These are phyloP conservation scores for Valencia hispanica DNA, from an alignment of 2,797 vertebrate genomes.

Conservation along the genomic window DNA sequence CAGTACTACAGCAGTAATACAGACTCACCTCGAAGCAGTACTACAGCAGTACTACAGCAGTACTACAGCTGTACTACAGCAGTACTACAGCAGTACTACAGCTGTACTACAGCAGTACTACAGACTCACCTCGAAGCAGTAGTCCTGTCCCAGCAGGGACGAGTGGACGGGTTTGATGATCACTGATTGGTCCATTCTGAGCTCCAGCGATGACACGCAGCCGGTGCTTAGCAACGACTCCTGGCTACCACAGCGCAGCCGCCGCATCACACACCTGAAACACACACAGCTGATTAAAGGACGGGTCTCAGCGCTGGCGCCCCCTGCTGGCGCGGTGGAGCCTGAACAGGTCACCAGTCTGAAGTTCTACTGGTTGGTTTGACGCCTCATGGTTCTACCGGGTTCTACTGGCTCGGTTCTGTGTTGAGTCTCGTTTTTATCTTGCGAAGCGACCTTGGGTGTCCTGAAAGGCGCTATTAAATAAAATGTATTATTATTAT, in stretches of 20 bases:
- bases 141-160: constrained; percentile 97
- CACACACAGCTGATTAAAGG: neutral
- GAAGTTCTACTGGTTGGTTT: too few relatives aligned
- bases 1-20: neutral
- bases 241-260: constrained; percentile 92
- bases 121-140: constrained; percentile 81
- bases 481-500: too few relatives aligned
- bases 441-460: too few relatives aligned
- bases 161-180: constrained; percentile 97
- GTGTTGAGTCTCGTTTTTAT: too few relatives aligned
- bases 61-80: neutral
- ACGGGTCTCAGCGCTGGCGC: neutral
- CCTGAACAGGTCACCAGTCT: too few relatives aligned
- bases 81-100: neutral
- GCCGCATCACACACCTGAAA: constrained; percentile 95
- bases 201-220: constrained; percentile 92
- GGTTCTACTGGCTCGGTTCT: too few relatives aligned
- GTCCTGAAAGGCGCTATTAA: too few relatives aligned
- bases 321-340: neutral
- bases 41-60: neutral
- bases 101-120: neutral
- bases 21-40: neutral
- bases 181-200: constrained; percentile 98
- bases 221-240: constrained; percentile 94
- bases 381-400: too few relatives aligned